These are phyloP conservation scores for Galerucella nymphaeae DNA, from an alignment of 2,888 invertebrate species.

Conservation along the genomic window DNA sequence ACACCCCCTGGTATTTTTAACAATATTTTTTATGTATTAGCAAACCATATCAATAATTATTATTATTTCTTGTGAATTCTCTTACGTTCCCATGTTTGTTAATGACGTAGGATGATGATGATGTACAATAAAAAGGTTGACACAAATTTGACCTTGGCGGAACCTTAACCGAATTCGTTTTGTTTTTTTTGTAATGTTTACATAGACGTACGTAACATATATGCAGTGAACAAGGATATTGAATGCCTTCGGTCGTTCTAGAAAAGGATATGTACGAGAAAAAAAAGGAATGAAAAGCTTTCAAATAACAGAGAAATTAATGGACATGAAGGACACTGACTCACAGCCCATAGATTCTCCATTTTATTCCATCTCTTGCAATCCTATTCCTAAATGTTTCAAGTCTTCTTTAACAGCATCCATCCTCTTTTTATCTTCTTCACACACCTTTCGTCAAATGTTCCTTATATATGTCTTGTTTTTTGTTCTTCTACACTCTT, in stretches of 20 bases:
- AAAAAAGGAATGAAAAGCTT: too few relatives aligned
- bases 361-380: too few relatives aligned
- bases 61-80: constrained; percentile 15
- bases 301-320: too few relatives aligned
- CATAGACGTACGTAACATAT: constrained; percentile 17
- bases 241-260: neutral
- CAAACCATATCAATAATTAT: neutral
- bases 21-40: neutral
- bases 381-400: too few relatives aligned
- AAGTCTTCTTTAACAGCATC: too few relatives aligned
- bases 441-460: too few relatives aligned
- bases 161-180: constrained; percentile 46
- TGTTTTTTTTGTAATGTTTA: constrained; percentile 26
- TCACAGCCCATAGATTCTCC: too few relatives aligned
- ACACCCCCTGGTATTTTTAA: neutral
- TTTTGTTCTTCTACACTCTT: too few relatives aligned
- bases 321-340: too few relatives aligned
- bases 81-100: constrained; percentile 9
- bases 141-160: constrained; percentile 42
- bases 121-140: constrained; percentile 25
- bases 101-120: constrained; percentile 42
- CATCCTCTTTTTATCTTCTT: too few relatives aligned
- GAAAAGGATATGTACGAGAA: neutral
- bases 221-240: neutral
- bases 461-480: too few relatives aligned